A percentile compares a stretch with the other conserved stretches of the same genome.
These are phyloP conservation scores for Phenganax marumi DNA, from an alignment of 92 coral and sea anemone species.

Conservation along the genomic window DNA sequence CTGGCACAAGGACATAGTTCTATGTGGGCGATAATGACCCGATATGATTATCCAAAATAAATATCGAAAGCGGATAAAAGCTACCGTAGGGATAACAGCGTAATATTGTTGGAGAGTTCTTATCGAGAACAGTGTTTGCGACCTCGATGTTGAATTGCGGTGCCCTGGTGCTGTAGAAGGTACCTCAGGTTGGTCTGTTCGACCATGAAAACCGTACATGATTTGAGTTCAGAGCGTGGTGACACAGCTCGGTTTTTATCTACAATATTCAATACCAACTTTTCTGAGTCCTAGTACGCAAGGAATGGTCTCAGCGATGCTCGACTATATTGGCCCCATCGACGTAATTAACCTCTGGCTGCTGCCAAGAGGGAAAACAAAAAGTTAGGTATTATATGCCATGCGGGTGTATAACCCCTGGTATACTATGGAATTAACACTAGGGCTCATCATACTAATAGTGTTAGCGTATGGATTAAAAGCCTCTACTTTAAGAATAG, in stretches of 20 bases:
- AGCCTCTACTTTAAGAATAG: slow-evolving; percentile 42
- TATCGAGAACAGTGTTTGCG: slow-evolving; percentile 86
- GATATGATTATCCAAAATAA: slow-evolving; percentile 41
- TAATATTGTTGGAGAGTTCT: slow-evolving; percentile 79
- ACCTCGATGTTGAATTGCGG: slow-evolving; percentile 98
- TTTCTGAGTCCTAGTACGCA: slow-evolving; percentile 32
- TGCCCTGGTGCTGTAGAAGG: slow-evolving; percentile 62
- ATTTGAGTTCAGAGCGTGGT: slow-evolving; percentile 92
- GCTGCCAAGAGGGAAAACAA: slow-evolving; percentile 48
- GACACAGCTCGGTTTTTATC: slow-evolving; percentile 92
- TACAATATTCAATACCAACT: slow-evolving; percentile 62
- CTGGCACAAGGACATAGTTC: slow-evolving; percentile 67
- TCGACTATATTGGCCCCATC: slow-evolving; percentile 48
- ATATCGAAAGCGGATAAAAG: slow-evolving; percentile 89
- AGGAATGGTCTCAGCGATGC: slow-evolving; percentile 48
- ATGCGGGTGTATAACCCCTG: slow-evolving; percentile 47
- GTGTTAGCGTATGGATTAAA: slow-evolving; percentile 50
- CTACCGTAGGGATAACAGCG: slow-evolving; percentile 95
- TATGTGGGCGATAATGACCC: slow-evolving; percentile 30
- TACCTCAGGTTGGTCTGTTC: slow-evolving; percentile 81
- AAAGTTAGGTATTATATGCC: slow-evolving; percentile 38
- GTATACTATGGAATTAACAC: slow-evolving; percentile 49
- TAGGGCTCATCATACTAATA: slow-evolving; percentile 54
- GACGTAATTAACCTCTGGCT: slow-evolving; percentile 47
- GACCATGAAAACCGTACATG: slow-evolving; percentile 94